Base-by-base conservation (phyloP, 1,140 invertebrate species). In the Wiebesia pumilae region DNA sequence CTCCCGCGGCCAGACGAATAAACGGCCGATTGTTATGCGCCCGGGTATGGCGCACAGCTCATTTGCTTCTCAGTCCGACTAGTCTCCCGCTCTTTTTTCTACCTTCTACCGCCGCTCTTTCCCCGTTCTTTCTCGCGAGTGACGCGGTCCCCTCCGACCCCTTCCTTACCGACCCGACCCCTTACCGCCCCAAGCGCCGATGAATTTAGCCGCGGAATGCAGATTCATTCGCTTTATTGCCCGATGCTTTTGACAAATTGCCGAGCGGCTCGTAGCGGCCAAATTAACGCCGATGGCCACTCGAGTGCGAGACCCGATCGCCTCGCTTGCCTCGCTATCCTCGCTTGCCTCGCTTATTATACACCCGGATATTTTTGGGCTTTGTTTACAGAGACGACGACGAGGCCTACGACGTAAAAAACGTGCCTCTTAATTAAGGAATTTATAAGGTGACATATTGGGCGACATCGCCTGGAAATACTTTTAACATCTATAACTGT, bases 181-280 rank as follows among this genome's bases (percentile, higher is more conserved):
- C 19, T 21, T 3, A 10, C 19, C 24, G 27, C 0, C 33, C n/a
- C 58, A 12, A 35, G 69, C 30, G 40, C 21, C 30, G n/a, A 51
- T 69, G 35, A 65, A 81, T 81, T 81, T 65, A 65, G 35, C 24
- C 58, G 21, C 47, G 81, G 83, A 79, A 84, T 84, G 77, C 77
- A 77, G 69, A 47, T 75, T 75, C 67, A n/a, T 81, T 81, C 47
- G 77, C 24, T 65, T 65, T 86, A 78, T 67, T 82, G 30, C 71
- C 54, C 54, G 85, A 86, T 69, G 71, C 81, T 78, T 87, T 79
- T 87, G 81, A 87, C 85, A 87, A 87, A 87, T 87, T 87, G 73
- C 54, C 80, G 16, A 12, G 12, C 33, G n/a, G n/a, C 38, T 40
- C 40, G 80, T 19, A 14, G 65, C 38, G 10, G 40, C 30, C 62